Conservation (phyloP, 1,140 invertebrate genomes). For the Limonius californicus region DNA sequence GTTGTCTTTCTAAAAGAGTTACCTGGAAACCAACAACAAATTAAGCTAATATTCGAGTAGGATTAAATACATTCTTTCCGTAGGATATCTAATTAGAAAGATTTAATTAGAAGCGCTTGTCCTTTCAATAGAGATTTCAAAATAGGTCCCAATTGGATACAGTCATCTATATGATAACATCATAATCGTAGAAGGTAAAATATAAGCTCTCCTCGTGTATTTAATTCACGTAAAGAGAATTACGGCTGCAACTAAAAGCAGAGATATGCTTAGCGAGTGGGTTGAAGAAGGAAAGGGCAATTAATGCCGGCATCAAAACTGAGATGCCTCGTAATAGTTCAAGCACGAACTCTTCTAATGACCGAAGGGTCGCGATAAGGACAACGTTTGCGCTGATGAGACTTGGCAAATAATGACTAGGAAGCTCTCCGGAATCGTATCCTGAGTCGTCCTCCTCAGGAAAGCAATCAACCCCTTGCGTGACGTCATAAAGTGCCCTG, state of each 20-base stretch:
- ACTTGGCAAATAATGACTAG: slow-evolving; percentile 33
- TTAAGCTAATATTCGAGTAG: too few species aligned
- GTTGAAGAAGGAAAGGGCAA: background rate
- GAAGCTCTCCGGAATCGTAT: slow-evolving; percentile 30
- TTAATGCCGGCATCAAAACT: slow-evolving; percentile 7
- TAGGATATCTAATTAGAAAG: too few species aligned
- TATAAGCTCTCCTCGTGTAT: background rate
- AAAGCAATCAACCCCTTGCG: slow-evolving; percentile 42
- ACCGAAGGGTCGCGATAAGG: slow-evolving; percentile 15
- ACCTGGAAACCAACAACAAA: too few species aligned
- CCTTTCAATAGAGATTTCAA: too few species aligned
- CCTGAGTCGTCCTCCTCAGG: slow-evolving; percentile 27
- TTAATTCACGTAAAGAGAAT: background rate
- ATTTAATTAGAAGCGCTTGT: too few species aligned
- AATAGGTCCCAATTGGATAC: too few species aligned
- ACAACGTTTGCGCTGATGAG: slow-evolving; percentile 32
- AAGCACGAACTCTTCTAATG: slow-evolving; percentile 13
- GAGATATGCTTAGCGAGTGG: background rate
- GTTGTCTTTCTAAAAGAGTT: too few species aligned
- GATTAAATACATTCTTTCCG: too few species aligned
- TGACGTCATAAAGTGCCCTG: slow-evolving; percentile 35
- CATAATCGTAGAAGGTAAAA: background rate
- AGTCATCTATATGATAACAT: background rate
- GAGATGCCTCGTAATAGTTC: slow-evolving; percentile 9
- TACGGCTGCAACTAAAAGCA: background rate